These are phyloP conservation scores for Mantis religiosa DNA, from an alignment of 2,888 invertebrate species.

Conservation along the genomic window DNA sequence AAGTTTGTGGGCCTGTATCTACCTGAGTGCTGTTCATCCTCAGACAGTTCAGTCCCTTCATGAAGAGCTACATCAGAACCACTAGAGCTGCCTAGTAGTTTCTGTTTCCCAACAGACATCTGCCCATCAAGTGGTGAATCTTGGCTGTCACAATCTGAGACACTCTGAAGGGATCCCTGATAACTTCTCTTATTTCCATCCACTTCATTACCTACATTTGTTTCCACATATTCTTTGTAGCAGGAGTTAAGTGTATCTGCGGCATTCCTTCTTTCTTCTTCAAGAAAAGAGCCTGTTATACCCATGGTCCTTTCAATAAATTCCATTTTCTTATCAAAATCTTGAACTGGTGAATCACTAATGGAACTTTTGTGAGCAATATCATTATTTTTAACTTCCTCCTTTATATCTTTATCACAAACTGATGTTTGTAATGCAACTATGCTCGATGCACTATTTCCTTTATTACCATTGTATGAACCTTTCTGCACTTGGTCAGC, in stretches of 20 bases:
- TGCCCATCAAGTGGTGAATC: conserved; percentile 24
- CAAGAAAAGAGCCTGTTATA: conserved; percentile 6
- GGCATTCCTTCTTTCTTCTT: conserved; percentile 5
- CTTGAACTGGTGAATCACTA: neutral
- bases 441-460: neutral
- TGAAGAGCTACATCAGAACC: conserved; percentile 61
- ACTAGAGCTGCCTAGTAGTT: conserved; percentile 58
- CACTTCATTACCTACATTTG: neutral
- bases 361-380: neutral
- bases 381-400: neutral
- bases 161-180: conserved; percentile 39
- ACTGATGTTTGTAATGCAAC: neutral
- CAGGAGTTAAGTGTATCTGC: neutral
- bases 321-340: neutral
- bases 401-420: neutral
- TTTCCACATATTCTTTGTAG: neutral
- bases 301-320: neutral
- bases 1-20: conserved; percentile 37
- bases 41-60: conserved; percentile 59
- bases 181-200: neutral
- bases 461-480: neutral
- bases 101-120: conserved; percentile 39
- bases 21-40: conserved; percentile 58
- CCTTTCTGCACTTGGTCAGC: neutral
- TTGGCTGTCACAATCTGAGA: conserved; percentile 46